Percentiles rank a stretch among this genome's conserved stretches.
phyloP scores from a whole-genome alignment of 2,797 vertebrate genomes.

The Malacoraja senta region DNA sequence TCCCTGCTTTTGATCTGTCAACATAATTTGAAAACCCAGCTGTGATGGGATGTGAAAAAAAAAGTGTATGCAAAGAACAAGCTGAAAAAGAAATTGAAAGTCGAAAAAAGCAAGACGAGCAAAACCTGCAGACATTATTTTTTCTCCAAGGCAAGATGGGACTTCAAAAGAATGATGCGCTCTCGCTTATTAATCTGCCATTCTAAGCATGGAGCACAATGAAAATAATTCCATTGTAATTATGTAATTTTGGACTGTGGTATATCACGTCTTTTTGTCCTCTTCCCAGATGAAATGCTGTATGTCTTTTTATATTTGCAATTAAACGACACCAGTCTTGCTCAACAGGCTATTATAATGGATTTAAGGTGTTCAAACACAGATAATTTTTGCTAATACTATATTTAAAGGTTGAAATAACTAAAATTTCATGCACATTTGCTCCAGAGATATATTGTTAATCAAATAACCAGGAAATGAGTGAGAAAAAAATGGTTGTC shows the following conservation, averaged over 20 bases:
- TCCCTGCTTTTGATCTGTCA: constrained; percentile 10
- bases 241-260: not conserved
- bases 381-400: not conserved
- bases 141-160: not conserved
- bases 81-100: not conserved
- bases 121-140: not conserved
- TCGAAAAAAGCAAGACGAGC: not conserved
- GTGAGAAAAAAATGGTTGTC: not conserved
- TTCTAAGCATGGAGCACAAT: not conserved
- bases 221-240: not conserved
- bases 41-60: not conserved
- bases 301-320: not conserved
- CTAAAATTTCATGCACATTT: not conserved
- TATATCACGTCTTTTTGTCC: not conserved
- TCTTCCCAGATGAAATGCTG: not conserved
- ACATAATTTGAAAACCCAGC: not conserved
- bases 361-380: not conserved
- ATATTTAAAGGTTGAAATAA: not conserved
- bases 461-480: not conserved
- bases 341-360: not conserved
- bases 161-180: not conserved
- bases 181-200: not conserved
- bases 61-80: not conserved
- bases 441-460: not conserved
- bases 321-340: not conserved